Evolutionary conservation across 2,113 vertebrate species (phyloP).

Genomic region (Platichthys stellatus): DNA sequence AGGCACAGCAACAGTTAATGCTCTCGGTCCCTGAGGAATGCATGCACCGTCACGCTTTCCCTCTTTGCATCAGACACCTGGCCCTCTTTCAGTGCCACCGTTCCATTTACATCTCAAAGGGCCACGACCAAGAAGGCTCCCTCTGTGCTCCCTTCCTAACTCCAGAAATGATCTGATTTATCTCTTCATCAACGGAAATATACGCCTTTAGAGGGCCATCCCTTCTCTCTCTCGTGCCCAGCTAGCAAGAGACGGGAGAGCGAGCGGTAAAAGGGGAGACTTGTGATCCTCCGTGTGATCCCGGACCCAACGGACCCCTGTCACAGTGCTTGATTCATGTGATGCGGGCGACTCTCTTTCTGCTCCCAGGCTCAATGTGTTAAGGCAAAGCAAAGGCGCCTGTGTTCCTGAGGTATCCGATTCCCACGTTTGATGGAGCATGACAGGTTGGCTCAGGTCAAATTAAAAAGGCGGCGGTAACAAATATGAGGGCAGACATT

Average conservation of each 20-base stretch:
- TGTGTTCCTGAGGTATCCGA: conserved; percentile 74
- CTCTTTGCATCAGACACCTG: conserved; percentile 81
- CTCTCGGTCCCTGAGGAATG: conserved; percentile 65
- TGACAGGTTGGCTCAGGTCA: conserved; percentile 74
- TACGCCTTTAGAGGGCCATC: conserved; percentile 69
- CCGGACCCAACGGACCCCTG: conserved; percentile 69
- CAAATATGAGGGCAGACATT: conserved; percentile 64
- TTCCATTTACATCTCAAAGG: conserved; percentile 84
- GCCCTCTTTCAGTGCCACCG: conserved; percentile 80
- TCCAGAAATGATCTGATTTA: conserved; percentile 84
- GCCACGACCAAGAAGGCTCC: conserved; percentile 73
- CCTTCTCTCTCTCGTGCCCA: conserved; percentile 54
- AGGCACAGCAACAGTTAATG: conserved; percentile 78
- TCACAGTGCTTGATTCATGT: conserved; percentile 81
- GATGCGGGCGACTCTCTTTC: conserved; percentile 68
- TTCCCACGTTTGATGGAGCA: conserved; percentile 77
- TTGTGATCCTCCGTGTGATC: conserved; percentile 78
- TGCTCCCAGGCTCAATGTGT: conserved; percentile 62
- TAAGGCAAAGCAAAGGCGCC: conserved; percentile 65
- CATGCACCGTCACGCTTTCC: conserved; percentile 78
- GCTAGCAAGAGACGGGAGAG: conserved; percentile 57
- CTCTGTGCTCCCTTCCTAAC: conserved; percentile 78
- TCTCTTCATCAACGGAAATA: conserved; percentile 84
- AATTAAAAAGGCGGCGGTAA: conserved; percentile 65
- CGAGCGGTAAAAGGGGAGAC: conserved; percentile 70